A percentile compares a stretch with the other conserved stretches of the same genome.
Conservation (phyloP, 2,888 invertebrate species). For the Apomyelois bistriatella region DNA sequence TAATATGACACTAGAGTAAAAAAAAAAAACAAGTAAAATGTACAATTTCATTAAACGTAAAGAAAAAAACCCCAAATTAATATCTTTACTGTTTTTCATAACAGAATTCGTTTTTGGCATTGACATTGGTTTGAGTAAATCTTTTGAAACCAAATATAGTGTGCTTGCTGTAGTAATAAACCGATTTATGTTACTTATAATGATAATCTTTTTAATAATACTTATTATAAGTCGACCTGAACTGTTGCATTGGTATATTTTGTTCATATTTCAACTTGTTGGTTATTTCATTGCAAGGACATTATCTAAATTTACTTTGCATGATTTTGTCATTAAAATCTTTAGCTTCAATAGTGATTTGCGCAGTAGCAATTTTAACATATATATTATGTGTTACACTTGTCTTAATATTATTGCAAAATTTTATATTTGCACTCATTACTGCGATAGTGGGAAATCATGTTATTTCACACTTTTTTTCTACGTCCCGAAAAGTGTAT, state of each 20-base stretch:
- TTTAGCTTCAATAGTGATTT: neutral
- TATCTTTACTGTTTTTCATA: neutral
- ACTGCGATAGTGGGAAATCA: neutral
- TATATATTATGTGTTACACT: neutral
- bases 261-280: neutral
- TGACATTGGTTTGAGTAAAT: neutral
- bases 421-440: neutral
- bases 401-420: neutral
- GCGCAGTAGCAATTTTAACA: neutral
- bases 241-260: neutral
- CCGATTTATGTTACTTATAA: neutral
- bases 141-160: neutral
- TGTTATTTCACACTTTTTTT: neutral
- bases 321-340: neutral
- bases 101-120: neutral
- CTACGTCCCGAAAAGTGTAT: neutral
- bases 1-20: neutral
- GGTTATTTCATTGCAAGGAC: neutral
- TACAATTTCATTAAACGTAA: neutral
- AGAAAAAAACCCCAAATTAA: neutral
- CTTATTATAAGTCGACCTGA: neutral
- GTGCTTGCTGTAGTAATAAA: neutral
- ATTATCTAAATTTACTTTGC: neutral
- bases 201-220: neutral
- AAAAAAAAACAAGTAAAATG: neutral